A percentile compares a stretch with the other conserved stretches of the same genome.
phyloP scores from a whole-genome alignment of 2,888 invertebrate species.

The Noctua comes region DNA sequence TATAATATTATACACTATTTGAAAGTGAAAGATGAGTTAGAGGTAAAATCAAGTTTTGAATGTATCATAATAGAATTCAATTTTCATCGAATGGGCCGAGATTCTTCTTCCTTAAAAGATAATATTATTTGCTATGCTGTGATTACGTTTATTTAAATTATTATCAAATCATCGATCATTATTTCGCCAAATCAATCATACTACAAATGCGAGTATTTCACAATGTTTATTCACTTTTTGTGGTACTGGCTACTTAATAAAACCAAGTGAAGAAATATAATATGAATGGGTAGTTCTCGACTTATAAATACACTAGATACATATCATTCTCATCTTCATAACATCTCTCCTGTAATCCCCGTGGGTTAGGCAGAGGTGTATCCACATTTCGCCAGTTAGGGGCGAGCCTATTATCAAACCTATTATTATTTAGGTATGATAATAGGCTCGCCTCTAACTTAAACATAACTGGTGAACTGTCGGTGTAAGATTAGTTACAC shows the following conservation, averaged over 20 bases:
- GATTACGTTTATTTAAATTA: not conserved
- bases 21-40: not conserved
- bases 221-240: constrained; percentile 1
- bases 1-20: not conserved
- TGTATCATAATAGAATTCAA: not conserved
- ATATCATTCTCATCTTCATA: not conserved
- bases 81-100: not conserved
- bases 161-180: no score
- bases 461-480: no score
- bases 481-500: no score
- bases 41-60: not conserved
- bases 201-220: constrained; percentile 16
- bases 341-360: no score
- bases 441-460: no score
- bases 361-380: no score
- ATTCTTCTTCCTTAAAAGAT: not conserved
- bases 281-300: not conserved
- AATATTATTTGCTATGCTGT: not conserved
- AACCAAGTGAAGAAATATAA: not conserved
- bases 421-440: no score
- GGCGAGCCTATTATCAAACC: no score
- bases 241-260: not conserved
- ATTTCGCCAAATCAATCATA: not conserved
- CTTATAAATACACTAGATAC: not conserved
- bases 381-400: no score